A percentile compares a stretch with the other conserved stretches of the same genome.
phyloP scores from a whole-genome alignment of 1,140 invertebrate species.

The Camponotus pennsylvanicus region DNA sequence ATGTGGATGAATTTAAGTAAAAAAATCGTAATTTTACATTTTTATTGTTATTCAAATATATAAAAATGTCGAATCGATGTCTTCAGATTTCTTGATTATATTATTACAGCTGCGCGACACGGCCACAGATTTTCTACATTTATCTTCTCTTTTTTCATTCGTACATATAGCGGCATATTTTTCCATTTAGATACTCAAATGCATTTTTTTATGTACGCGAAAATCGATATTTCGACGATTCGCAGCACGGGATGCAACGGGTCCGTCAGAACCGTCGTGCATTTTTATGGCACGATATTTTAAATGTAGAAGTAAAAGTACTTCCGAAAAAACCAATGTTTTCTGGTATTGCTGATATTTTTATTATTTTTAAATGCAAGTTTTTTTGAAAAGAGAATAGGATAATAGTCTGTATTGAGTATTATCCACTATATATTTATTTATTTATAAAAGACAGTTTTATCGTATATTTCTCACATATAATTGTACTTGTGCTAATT shows the following conservation, averaged over 20 bases:
- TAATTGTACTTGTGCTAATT: neutral
- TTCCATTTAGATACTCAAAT: constrained; percentile 34
- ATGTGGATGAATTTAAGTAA: neutral
- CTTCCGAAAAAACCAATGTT: constrained; percentile 34
- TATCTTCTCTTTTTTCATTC: neutral
- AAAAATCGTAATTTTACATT: neutral
- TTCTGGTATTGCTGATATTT: constrained; percentile 7
- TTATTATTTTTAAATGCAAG: neutral
- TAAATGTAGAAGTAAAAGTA: constrained; percentile 47
- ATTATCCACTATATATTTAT: neutral
- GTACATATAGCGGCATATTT: constrained; percentile 3
- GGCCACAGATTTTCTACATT: neutral
- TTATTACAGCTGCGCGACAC: constrained; percentile 14
- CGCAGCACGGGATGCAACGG: constrained; percentile 15
- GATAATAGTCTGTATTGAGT: no score
- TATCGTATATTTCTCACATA: neutral
- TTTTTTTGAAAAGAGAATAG: neutral
- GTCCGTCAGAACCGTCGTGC: constrained; percentile 38
- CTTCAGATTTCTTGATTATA: neutral
- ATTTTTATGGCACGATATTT: constrained; percentile 41
- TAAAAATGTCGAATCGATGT: neutral
- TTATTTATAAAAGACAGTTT: neutral
- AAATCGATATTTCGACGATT: constrained; percentile 6
- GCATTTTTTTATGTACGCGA: constrained; percentile 29
- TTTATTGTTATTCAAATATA: neutral